Percentiles rank a stretch among this genome's conserved stretches.
Conservation (phyloP, 2,113 vertebrate species). For the Ptilonorhynchus violaceus region DNA sequence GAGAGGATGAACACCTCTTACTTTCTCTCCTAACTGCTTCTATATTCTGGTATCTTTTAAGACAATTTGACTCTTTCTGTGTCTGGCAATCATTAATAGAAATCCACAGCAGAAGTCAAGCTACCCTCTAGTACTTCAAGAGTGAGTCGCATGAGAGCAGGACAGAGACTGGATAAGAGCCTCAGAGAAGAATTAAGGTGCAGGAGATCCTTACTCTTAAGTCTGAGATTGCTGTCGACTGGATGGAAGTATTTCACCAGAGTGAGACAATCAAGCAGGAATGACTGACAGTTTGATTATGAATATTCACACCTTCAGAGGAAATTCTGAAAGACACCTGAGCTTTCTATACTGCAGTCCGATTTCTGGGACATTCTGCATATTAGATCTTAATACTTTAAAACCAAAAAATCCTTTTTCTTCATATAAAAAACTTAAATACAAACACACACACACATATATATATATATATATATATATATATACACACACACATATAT, state of each 20-base stretch:
- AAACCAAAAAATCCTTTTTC: not conserved
- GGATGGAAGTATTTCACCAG: not conserved
- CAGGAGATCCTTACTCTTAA: not conserved
- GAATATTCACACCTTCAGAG: not conserved
- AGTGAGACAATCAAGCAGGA: not conserved
- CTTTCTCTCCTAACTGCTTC: not conserved
- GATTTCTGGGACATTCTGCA: not conserved
- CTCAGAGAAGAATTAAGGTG: not conserved
- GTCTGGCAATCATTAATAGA: not conserved
- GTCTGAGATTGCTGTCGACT: accelerated
- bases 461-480: no score
- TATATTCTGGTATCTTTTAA: not conserved
- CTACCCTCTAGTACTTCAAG: not conserved
- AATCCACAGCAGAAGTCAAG: not conserved
- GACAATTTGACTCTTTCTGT: not conserved
- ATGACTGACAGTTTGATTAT: not conserved
- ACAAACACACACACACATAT: no score
- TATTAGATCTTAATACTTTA: not conserved
- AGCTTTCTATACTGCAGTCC: not conserved
- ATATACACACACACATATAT: no score
- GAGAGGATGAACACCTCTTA: not conserved
- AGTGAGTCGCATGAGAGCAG: not conserved
- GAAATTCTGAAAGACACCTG: not conserved
- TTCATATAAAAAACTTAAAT: not conserved
- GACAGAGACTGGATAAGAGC: not conserved